Base-by-base conservation (phyloP, 2,113 vertebrate genomes). In the Brienomyrus brachyistius region DNA sequence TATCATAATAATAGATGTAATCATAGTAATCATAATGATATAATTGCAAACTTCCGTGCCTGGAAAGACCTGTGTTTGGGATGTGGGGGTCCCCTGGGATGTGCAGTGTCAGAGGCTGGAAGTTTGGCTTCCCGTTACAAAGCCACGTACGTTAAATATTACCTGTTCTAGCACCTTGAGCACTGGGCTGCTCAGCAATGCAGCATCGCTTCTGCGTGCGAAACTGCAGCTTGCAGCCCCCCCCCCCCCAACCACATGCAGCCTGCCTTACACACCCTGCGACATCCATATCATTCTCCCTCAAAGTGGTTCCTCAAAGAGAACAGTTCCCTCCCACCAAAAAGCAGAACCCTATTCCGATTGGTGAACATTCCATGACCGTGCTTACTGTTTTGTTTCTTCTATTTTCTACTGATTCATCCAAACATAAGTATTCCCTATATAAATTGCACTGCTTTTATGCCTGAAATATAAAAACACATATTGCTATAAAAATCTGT, bases 1-100 rank as follows among this genome's bases (percentile, higher is more conserved):
- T 40, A 80, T 43, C 74, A 80, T 80, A 80, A 80, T 80, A 80
- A 80, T 80, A 80, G 74, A 80, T 80, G 74, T 43, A 80, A 80
- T 80, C 70, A 74, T 74, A 74, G 31, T 74, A 66, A 66, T 66
- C 35, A 80, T 43, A 80, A 43, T 43, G 74, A 80, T 43, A 80
- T 80, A 80, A 80, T 80, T 80, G 74, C 74, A 40, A 80, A 80
- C 74, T 80, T 80, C 74, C 74, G 15, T 80, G 31, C 35, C 35
- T 80, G 9, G 35, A 43, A 80, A 43, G 74, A 43, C 8, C 15
- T 80, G 70, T 77, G 62, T 66, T 27, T 66, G 62, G n/a, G n/a
- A 10, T 27, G 62, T 70, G 27, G 35, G 70, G 35, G 2, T 77
- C 74, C 74, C 74, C 74, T 43, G 74, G 13, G 17, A 15, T 43